Percentiles rank a stretch among this genome's conserved stretches.
phyloP scores from a whole-genome alignment of 2,888 invertebrate species.

The Lithophane semibrunnea region DNA sequence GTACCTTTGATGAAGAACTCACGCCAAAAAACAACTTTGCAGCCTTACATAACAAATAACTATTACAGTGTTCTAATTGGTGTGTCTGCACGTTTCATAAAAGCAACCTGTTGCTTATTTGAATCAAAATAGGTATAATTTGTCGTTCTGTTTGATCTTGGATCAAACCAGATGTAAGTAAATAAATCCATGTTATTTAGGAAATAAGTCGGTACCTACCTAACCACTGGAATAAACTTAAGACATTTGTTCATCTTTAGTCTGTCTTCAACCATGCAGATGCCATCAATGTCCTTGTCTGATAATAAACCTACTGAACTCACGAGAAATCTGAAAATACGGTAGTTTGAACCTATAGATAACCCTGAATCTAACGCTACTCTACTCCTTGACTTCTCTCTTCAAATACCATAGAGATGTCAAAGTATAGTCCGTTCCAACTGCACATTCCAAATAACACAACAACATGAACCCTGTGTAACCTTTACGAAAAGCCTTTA shows the following conservation, averaged over 20 bases:
- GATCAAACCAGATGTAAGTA: neutral
- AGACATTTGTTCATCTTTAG: neutral
- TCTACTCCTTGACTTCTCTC: slow-evolving; percentile 14
- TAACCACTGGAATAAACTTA: neutral
- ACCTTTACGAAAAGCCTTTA: slow-evolving; percentile 16
- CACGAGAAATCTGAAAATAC: slow-evolving; percentile 5
- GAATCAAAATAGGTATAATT: neutral
- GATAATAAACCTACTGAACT: neutral
- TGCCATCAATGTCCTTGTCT: neutral
- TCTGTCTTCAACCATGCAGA: neutral
- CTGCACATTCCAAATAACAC: slow-evolving; percentile 3
- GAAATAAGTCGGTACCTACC: neutral
- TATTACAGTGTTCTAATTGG: neutral
- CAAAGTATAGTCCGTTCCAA: slow-evolving; percentile 4
- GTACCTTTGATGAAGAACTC: too few relatives aligned
- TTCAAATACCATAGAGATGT: slow-evolving; percentile 26
- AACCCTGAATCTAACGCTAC: slow-evolving; percentile 20
- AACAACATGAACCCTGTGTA: slow-evolving; percentile 7
- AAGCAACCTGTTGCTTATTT: slow-evolving; percentile 11
- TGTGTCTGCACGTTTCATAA: slow-evolving; percentile 7
- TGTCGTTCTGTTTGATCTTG: neutral
- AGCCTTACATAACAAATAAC: too few relatives aligned
- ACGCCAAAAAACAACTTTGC: too few relatives aligned
- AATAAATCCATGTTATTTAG: neutral
- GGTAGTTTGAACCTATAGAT: slow-evolving; percentile 24